Conservation (phyloP, 1,140 invertebrate species). For the Drosophila serrata region DNA sequence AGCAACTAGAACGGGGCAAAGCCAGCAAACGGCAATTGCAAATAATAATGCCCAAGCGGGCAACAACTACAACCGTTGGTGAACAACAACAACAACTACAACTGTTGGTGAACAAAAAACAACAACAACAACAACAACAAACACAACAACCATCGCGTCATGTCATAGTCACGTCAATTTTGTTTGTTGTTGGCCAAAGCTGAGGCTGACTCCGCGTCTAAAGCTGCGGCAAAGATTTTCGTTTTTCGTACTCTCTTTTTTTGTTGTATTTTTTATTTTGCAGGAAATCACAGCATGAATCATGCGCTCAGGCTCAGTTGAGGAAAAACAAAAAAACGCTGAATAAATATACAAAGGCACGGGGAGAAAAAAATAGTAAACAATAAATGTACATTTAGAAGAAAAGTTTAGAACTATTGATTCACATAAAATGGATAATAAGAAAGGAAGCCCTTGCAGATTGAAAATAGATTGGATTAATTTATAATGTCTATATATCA, state of each 20-base stretch:
- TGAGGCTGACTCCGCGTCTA: constrained; percentile 51
- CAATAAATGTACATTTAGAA: neutral
- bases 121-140: constrained; percentile 23
- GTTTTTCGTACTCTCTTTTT: constrained; percentile 18
- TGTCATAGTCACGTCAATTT: constrained; percentile 83
- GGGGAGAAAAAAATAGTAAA: constrained; percentile 18
- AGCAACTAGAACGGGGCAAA: constrained; percentile 79
- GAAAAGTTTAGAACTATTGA: no score
- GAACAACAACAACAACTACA: constrained; percentile 14
- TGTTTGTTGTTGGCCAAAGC: constrained; percentile 70
- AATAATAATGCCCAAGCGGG: constrained; percentile 80
- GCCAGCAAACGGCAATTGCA: constrained; percentile 77
- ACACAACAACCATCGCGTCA: constrained; percentile 63
- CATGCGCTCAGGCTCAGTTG: constrained; percentile 62
- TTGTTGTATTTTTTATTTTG: constrained; percentile 35
- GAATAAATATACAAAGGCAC: constrained; percentile 38
- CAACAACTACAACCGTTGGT: constrained; percentile 47
- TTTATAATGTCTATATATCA: no score
- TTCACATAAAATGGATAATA: no score
- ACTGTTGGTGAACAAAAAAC: constrained; percentile 27
- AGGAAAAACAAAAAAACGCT: constrained; percentile 29
- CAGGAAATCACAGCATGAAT: constrained; percentile 84
- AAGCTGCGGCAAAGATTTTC: constrained; percentile 54
- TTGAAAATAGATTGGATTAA: no score
- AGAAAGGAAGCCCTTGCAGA: no score